These are phyloP conservation scores for Tyto alba DNA, from an alignment of 2,113 vertebrate species.

Conservation along the genomic window DNA sequence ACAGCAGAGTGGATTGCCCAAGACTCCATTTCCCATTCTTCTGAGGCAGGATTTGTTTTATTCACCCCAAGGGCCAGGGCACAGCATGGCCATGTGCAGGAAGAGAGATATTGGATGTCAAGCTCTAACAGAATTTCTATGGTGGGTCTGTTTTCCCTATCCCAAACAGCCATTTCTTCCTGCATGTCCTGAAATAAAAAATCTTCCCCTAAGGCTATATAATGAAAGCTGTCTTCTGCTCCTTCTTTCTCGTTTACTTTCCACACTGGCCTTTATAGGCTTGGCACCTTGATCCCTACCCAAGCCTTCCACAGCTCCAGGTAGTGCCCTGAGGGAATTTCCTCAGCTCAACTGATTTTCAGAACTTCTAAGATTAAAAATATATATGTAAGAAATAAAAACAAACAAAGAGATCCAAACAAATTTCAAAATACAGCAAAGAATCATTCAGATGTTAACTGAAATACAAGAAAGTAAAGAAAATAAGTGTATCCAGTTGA, in stretches of 20 bases:
- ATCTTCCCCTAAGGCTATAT: not conserved
- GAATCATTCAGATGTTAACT: not conserved
- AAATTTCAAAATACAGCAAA: not conserved
- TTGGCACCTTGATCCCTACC: not conserved
- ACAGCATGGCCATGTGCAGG: fast-evolving
- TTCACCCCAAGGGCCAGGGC: not conserved
- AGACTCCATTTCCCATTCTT: not conserved
- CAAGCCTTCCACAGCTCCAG: not conserved
- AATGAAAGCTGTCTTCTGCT: not conserved
- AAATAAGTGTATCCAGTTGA: not conserved
- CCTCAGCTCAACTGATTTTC: not conserved
- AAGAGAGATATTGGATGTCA: not conserved
- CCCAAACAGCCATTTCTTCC: not conserved
- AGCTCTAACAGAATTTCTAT: not conserved
- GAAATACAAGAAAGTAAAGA: not conserved
- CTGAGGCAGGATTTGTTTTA: not conserved
- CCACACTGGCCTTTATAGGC: not conserved
- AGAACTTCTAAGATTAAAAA: not conserved
- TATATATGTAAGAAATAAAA: not conserved
- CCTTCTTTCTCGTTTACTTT: not conserved
- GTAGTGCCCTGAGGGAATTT: not conserved
- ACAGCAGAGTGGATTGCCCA: not conserved
- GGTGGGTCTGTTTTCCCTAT: not conserved
- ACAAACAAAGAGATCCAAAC: not conserved
- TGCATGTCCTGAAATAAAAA: not conserved